These are phyloP conservation scores for Brachyptera risi DNA, from an alignment of 2,888 invertebrate species.

Conservation along the genomic window DNA sequence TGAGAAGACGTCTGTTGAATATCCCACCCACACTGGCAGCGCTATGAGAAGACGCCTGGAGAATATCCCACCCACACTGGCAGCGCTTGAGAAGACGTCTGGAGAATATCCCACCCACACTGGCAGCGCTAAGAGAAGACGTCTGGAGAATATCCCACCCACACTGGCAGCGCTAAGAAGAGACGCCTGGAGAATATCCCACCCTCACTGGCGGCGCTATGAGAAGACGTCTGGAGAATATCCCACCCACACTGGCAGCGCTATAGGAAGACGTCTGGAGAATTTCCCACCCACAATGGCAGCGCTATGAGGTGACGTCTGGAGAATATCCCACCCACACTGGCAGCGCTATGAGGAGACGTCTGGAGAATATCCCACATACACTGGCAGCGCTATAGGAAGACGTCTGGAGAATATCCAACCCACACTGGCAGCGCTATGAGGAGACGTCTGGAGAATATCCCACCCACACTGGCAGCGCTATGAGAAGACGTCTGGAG, in stretches of 20 bases:
- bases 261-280: background rate
- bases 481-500: background rate
- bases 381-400: background rate
- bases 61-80: background rate
- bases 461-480: background rate
- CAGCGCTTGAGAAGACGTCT: background rate
- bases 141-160: background rate
- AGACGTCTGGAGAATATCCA: background rate
- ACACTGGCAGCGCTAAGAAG: background rate
- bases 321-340: background rate
- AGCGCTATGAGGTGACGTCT: background rate
- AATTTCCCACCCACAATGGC: background rate
- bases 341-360: background rate
- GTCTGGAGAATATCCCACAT: background rate
- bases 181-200: background rate
- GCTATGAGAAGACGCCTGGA: background rate
- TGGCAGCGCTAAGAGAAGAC: background rate
- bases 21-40: background rate
- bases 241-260: background rate
- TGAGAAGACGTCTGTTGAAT: background rate
- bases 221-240: background rate
- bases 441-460: background rate
- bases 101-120: background rate
- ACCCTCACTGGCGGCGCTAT: background rate
- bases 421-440: background rate